These are phyloP conservation scores for Cecropterus lyciades DNA, from an alignment of 1,140 invertebrate species.

Conservation along the genomic window DNA sequence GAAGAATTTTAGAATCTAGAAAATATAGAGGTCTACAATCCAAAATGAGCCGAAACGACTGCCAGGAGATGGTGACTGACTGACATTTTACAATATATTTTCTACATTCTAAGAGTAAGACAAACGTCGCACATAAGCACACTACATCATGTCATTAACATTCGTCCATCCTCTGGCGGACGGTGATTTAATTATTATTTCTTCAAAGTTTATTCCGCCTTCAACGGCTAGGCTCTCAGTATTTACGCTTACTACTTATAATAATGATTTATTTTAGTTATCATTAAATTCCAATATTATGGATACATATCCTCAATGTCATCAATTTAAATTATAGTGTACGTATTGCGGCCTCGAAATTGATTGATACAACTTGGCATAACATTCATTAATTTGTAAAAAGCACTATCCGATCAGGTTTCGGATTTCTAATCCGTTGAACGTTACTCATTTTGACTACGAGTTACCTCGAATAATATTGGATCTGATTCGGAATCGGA, in stretches of 20 bases:
- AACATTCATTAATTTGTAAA: too few relatives aligned
- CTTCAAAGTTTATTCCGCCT: conserved; percentile 16
- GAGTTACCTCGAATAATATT: too few relatives aligned
- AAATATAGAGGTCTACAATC: conserved; percentile 20
- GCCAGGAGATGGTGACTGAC: neutral
- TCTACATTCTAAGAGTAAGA: conserved; percentile 7
- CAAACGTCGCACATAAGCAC: conserved; percentile 15
- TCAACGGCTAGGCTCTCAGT: conserved; percentile 32
- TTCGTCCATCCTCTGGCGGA: conserved; percentile 11
- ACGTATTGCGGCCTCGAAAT: neutral
- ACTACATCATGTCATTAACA: conserved; percentile 10
- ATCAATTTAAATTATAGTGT: conserved; percentile 20
- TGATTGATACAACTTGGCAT: neutral
- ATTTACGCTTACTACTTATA: conserved; percentile 47
- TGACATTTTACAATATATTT: conserved; percentile 11
- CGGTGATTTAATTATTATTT: conserved; percentile 12
- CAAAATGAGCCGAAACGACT: neutral
- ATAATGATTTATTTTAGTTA: conserved; percentile 39
- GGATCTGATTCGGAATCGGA: too few relatives aligned
- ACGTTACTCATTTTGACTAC: neutral
- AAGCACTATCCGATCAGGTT: neutral
- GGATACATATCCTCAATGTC: conserved; percentile 36
- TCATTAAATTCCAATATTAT: conserved; percentile 29
- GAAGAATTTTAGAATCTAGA: neutral
- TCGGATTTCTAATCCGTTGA: neutral